Conservation (phyloP, 1,140 invertebrate species). For the Andrena cerasifolii region DNA sequence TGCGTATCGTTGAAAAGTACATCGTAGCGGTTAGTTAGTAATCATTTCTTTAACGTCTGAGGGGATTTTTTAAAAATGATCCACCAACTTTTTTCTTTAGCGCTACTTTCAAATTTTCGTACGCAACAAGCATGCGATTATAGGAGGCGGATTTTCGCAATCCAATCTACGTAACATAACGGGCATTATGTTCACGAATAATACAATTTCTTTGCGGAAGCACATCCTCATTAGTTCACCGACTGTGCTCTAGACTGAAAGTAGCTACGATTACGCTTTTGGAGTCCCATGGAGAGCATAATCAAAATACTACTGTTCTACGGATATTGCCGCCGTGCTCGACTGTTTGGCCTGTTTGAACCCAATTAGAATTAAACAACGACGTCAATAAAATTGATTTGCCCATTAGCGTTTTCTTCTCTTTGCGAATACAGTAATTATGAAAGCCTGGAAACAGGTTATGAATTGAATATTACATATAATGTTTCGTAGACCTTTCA, state of each 20-base stretch:
- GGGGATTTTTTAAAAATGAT: background rate
- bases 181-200: constrained; percentile 8
- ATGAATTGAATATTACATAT: too few species aligned
- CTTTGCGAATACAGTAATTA: background rate
- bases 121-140: background rate
- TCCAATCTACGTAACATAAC: background rate
- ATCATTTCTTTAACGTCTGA: too few species aligned
- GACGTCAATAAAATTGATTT: background rate
- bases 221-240: constrained; percentile 39
- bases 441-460: too few species aligned
- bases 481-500: too few species aligned
- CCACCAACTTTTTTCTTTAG: background rate
- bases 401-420: background rate
- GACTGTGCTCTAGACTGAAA: constrained; percentile 21
- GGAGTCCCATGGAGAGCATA: constrained; percentile 21
- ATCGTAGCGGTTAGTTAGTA: too few species aligned
- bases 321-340: background rate
- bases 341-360: background rate
- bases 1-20: background rate
- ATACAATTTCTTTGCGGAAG: constrained; percentile 36
- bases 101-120: background rate
- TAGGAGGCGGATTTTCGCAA: background rate
- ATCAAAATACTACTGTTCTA: constrained; percentile 23
- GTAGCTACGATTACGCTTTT: constrained; percentile 33
- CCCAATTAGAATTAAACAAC: background rate